Percentiles rank a stretch among this genome's conserved stretches.
Conservation (phyloP, 1,140 invertebrate species). For the Armadillidium nasatum region DNA sequence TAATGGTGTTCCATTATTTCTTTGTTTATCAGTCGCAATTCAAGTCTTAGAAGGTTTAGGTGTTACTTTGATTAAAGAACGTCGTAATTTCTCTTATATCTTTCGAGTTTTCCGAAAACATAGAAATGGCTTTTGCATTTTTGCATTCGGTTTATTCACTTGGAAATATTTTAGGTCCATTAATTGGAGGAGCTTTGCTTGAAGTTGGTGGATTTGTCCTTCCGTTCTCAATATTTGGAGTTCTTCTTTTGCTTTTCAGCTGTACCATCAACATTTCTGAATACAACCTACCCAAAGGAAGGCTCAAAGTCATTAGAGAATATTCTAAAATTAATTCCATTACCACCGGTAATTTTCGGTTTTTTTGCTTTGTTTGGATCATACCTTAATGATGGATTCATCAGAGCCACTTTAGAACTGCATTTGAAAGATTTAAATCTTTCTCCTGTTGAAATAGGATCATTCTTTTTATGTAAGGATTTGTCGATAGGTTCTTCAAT, state of each 20-base stretch:
- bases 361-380: conserved; percentile 65
- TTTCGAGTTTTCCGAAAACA: conserved; percentile 20
- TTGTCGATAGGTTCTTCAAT: conserved; percentile 75
- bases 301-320: conserved; percentile 57
- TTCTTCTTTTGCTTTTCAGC: conserved; percentile 44
- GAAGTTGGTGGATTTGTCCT: conserved; percentile 47
- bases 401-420: conserved; percentile 74
- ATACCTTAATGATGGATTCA: conserved; percentile 73
- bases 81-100: conserved; percentile 10
- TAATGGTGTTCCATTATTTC: neutral
- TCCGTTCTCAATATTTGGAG: conserved; percentile 47
- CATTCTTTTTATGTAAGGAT: conserved; percentile 83
- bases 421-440: conserved; percentile 69
- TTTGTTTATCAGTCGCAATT: neutral
- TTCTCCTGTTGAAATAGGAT: conserved; percentile 67
- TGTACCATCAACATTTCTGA: conserved; percentile 35
- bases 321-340: conserved; percentile 47
- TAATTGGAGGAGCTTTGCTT: conserved; percentile 46
- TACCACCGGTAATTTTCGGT: conserved; percentile 54
- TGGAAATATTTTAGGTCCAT: conserved; percentile 42
- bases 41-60: conserved; percentile 20
- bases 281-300: conserved; percentile 40
- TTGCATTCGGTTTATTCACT: conserved; percentile 10
- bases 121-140: conserved; percentile 16
- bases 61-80: neutral